A percentile compares a stretch with the other conserved stretches of the same genome.
Conservation (phyloP, 2,113 vertebrate genomes). For the Urocynchramus pylzowi region DNA sequence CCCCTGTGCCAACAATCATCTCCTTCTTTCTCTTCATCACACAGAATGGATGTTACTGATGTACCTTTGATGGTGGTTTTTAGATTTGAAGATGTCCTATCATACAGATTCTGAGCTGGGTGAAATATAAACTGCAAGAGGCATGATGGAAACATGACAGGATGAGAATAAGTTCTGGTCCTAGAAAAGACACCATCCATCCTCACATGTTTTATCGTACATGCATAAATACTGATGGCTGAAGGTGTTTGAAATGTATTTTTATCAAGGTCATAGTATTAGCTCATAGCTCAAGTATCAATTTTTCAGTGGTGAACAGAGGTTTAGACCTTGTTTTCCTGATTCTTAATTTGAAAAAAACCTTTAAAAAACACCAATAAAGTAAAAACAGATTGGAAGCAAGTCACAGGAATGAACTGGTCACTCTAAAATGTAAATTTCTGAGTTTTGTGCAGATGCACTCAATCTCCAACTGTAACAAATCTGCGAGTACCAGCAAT, state of each 20-base stretch:
- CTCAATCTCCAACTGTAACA: not conserved
- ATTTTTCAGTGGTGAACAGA: accelerated
- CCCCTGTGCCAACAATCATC: not conserved
- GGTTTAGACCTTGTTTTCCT: not conserved
- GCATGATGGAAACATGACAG: not conserved
- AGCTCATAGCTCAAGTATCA: not conserved
- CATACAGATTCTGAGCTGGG: not conserved
- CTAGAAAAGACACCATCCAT: not conserved
- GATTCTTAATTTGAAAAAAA: not conserved
- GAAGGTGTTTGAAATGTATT: not conserved
- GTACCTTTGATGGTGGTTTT: not conserved
- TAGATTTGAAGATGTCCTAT: not conserved
- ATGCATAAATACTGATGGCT: not conserved
- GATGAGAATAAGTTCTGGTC: not conserved
- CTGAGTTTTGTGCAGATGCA: not conserved
- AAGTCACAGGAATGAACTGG: not conserved
- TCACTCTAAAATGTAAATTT: not conserved
- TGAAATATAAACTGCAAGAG: not conserved
- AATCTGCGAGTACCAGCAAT: not conserved
- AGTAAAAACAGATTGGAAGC: not conserved
- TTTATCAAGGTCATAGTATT: not conserved
- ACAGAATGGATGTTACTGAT: not conserved
- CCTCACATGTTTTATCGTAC: not conserved
- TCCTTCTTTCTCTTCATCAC: not conserved
- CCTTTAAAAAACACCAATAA: accelerated